Base-by-base conservation (phyloP, 2,888 invertebrate species). In the Camptogramma bilineatum region DNA sequence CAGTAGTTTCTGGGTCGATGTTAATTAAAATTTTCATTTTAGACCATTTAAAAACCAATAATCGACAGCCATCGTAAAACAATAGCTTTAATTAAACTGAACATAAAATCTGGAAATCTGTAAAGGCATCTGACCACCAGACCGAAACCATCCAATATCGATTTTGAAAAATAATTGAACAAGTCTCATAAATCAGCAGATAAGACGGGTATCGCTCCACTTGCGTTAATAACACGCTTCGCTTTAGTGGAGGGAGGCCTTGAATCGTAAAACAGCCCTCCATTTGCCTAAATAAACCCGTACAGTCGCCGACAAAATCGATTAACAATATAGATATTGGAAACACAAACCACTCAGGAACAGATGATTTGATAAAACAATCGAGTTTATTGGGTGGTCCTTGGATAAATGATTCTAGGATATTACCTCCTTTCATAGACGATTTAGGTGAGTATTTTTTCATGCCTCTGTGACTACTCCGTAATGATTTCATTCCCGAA, bases 251-350 rank as follows among this genome's bases (percentile, higher is more conserved):
- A 52, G 31, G 19, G 34, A 55, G 46, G 46, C 59, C 59, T 59
- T 64, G 55, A 60, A 64, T 60, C 52, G 64, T 60, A 60, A 53
- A 64, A 62, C 52, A 64, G 46, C 54, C 67, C 64, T 72, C 66
- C 60, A 72, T 69, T 67, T 66, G 55, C 70, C 64, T 70, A 71
- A 74, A 74, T 66, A 71, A 70, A 70, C 68, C 57, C 52, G 31
- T 58, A 65, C 63, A 68, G 21, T 48, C 55, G 18, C 31, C 9
- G 19, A 55, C 64, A 52, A 47, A 46, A 19, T 46, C 50, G 18
- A 48, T 57, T 39, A 51, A 56, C 24, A 42, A 18, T 53, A 21
- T 17, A 19, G 10, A 31, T 10, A 42, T 42, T 42, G 39, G 39
- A n/a, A 42, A 42, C n/a, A 42, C n/a, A 42, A 42, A 42, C 42